Percentiles rank a stretch among this genome's conserved stretches.
Evolutionary conservation across 1,140 invertebrate species (phyloP).

Genomic region (Calephelis virginiensis): DNA sequence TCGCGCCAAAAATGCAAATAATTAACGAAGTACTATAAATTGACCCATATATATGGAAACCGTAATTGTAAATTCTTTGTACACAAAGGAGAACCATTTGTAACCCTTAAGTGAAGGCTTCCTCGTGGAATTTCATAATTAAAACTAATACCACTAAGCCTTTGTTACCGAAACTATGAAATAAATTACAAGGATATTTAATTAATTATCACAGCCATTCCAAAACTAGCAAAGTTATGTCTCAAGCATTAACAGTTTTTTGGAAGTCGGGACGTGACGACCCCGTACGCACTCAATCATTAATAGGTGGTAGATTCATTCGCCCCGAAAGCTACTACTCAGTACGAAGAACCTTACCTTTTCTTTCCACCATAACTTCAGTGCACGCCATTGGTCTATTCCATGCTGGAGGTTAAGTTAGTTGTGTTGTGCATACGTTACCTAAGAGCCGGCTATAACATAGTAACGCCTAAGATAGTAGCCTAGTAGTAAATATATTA

Average conservation of each 20-base stretch:
- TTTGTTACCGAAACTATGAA: conserved; percentile 42
- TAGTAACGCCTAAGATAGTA: too few species aligned
- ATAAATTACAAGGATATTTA: conserved; percentile 48
- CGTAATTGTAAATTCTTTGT: conserved; percentile 15
- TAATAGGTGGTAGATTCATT: too few species aligned
- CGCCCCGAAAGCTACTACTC: too few species aligned
- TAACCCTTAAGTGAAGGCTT: conserved; percentile 23
- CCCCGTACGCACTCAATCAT: too few species aligned
- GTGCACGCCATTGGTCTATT: too few species aligned
- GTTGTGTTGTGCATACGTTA: too few species aligned
- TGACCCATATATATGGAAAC: conserved; percentile 4
- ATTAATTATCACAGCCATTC: conserved; percentile 34
- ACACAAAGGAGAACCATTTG: conserved; percentile 22
- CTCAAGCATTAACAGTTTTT: not conserved
- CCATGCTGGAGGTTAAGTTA: too few species aligned
- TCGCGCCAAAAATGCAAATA: not conserved
- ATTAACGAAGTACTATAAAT: not conserved
- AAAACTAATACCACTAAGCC: conserved; percentile 40
- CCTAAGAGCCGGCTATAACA: too few species aligned
- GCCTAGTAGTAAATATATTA: too few species aligned
- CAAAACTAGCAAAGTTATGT: not conserved
- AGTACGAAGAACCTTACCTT: too few species aligned
- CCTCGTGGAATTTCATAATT: conserved; percentile 42
- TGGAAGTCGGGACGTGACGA: too few species aligned
- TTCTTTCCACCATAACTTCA: too few species aligned